Evolutionary conservation across 2,888 invertebrate species (phyloP), one percentile per base, ranked within the genome.

Genomic region (Drosophila rubida): DNA sequence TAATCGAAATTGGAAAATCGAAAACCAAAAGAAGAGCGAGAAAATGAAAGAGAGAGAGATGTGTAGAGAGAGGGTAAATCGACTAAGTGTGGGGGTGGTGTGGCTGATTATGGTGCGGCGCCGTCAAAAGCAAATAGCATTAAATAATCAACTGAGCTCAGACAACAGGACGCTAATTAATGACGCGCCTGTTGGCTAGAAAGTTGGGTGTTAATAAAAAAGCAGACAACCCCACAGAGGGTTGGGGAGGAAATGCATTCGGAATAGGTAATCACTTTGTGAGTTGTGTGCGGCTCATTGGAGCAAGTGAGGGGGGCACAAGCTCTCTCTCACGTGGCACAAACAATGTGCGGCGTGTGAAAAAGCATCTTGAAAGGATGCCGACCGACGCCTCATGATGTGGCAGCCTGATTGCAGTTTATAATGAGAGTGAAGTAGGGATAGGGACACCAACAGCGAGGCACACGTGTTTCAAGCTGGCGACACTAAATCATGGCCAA

Each of bases 331-430:
- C 66, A 78, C 75, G 79, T 76, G 68, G 75, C 55, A 85, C 68
- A 73, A 80, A 80, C 73, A 70, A 68, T 57, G 39, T 67, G 76
- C 74, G 70, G 85, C 87, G 88, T 85, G 85, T 86, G 88, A 88
- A 86, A 87, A 84, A 82, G 69, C 76, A 69, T 77, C 87, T 88
- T 85, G 63, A 85, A 85, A 85, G 87, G 85, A 86, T 79, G 85
- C 85, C 85, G 85, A 62, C 85, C 85, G 85, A 62, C 74, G 54
- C 41, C 37, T 23, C 57, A 57, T 60, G 69, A 37, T 37, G 35
- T 37, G 35, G 35, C 14, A 14, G 35, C 35, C 35, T 14, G 35
- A 74, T 74, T 65, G 78, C 64, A 69, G 63, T 70, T 75, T 64
- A 69, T 57, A 50, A 32, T 45, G 19, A 14, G 41, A 30, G 23